Evolutionary conservation across 2,113 vertebrate species (phyloP), one percentile per base, ranked within the genome.

Genomic region (Abramis brama): DNA sequence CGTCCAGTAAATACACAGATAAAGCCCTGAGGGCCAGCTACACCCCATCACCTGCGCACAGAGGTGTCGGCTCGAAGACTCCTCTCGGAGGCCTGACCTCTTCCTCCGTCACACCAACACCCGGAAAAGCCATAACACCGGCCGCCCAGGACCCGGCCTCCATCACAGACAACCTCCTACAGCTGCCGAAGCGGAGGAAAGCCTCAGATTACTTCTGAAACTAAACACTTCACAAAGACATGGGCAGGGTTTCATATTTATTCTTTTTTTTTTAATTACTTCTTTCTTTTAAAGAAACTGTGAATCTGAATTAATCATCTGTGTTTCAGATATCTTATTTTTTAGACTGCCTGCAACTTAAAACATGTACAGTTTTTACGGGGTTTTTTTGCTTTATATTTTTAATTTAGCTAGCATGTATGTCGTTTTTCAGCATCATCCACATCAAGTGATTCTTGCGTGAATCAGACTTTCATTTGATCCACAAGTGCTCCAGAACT

Each of bases 11-110:
- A 94, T 99, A 97, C 80, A 99, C 98, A 0, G 98, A 99, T 92
- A 98, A 98, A 91, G 98, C 98, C 0, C 92, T 99, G 55, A 92
- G 98, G 73, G 98, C 97, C 76, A 99, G 98, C 92, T 99, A 99
- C 82, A 99, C 98, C 2, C 98, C 98, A 0, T 99, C 98, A 1
- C 98, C 98, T 5, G 95, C 96, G 6, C 97, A 96, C 87, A 89
- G 93, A 2, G 87, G 89, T 50, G 71, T 87, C 0, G 90, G 92
- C 52, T 96, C 94, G 88, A 99, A 98, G 93, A 96, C 97, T 17
- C 98, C 97, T 0, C 91, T 95, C 2, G 93, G 91, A 0, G 96
- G 95, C 11, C 89, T 91, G 0, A 90, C 91, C 10, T 97, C 97
- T 0, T 96, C 97, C 1, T 86, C 91, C 1, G 89, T 93, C 89